Evolutionary conservation across 2,888 invertebrate genomes (phyloP).

Genomic region (Subacronicta megacephala): DNA sequence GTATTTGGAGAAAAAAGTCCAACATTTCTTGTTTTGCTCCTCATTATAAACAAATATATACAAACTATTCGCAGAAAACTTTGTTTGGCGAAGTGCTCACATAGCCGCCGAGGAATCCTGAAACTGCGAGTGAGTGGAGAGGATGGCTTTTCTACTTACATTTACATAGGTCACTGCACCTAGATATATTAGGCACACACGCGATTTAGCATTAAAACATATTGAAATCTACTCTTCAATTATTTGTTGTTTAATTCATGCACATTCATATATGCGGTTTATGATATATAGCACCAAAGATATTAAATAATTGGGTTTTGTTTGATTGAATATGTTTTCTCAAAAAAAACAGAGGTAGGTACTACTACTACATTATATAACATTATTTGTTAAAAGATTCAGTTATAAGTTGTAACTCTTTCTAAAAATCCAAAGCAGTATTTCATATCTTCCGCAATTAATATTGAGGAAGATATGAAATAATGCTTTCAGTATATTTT

Average conservation of each 20-base stretch:
- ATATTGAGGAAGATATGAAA: too few relatives aligned
- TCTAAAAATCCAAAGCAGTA: slow-evolving; percentile 1
- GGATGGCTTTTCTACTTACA: slow-evolving; percentile 75
- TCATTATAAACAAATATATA: slow-evolving; percentile 85
- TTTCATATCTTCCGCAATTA: slow-evolving; percentile 43
- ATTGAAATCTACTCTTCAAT: not conserved
- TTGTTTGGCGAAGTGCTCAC: slow-evolving; percentile 81
- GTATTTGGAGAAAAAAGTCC: slow-evolving; percentile 68
- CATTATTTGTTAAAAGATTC: not conserved
- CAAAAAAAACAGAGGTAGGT: too few relatives aligned
- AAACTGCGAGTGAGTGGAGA: slow-evolving; percentile 76
- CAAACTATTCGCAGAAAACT: slow-evolving; percentile 78
- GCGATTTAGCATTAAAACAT: slow-evolving; percentile 2
- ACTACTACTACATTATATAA: too few relatives aligned
- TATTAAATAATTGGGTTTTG: not conserved
- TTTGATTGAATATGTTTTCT: not conserved
- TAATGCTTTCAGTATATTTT: slow-evolving; percentile 76
- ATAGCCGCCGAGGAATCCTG: slow-evolving; percentile 79
- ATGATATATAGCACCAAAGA: not conserved
- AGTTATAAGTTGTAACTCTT: not conserved
- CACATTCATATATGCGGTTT: too few relatives aligned
- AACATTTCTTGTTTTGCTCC: slow-evolving; percentile 73
- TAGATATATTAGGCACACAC: slow-evolving; percentile 16
- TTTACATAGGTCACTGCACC: slow-evolving; percentile 81
- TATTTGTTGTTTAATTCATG: too few relatives aligned